phyloP scores from a whole-genome alignment of 2,113 vertebrate species.

The Equus przewalskii region DNA sequence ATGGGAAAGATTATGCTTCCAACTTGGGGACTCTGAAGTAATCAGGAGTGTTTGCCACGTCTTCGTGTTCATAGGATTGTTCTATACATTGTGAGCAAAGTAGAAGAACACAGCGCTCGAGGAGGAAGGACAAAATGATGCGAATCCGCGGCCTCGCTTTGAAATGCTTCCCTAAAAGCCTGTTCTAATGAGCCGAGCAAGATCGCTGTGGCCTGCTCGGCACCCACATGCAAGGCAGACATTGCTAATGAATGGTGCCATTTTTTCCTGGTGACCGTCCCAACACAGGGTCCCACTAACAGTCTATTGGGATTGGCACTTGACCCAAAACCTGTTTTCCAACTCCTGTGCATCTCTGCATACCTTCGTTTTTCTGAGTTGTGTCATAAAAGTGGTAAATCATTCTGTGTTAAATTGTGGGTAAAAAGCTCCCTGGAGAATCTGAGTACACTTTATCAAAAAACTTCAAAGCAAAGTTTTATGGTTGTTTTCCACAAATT shows the following conservation, averaged over 20 bases:
- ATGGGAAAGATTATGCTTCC: neutral
- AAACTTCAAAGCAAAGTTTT: neutral
- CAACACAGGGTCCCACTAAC: neutral
- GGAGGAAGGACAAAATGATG: neutral
- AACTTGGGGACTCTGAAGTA: neutral
- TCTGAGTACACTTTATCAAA: neutral
- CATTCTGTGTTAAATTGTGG: slow-evolving; percentile 68
- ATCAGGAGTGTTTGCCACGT: neutral
- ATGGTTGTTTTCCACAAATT: slow-evolving; percentile 65
- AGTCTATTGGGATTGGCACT: neutral
- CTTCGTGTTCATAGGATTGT: slow-evolving; percentile 42
- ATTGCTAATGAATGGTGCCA: slow-evolving; percentile 44
- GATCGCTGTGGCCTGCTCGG: neutral
- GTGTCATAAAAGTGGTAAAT: slow-evolving; percentile 48
- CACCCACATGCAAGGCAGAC: neutral
- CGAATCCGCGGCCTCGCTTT: neutral
- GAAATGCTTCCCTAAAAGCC: slow-evolving; percentile 35
- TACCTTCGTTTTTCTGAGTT: slow-evolving; percentile 64
- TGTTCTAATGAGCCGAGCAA: slow-evolving; percentile 61
- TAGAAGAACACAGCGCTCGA: neutral
- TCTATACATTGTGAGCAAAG: neutral
- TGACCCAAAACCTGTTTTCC: slow-evolving; percentile 45
- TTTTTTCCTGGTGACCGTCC: neutral
- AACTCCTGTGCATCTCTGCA: neutral
- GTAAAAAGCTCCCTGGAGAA: slow-evolving; percentile 66